These are phyloP conservation scores for Cherax quadricarinatus DNA, from an alignment of 1,140 invertebrate species.

Conservation along the genomic window DNA sequence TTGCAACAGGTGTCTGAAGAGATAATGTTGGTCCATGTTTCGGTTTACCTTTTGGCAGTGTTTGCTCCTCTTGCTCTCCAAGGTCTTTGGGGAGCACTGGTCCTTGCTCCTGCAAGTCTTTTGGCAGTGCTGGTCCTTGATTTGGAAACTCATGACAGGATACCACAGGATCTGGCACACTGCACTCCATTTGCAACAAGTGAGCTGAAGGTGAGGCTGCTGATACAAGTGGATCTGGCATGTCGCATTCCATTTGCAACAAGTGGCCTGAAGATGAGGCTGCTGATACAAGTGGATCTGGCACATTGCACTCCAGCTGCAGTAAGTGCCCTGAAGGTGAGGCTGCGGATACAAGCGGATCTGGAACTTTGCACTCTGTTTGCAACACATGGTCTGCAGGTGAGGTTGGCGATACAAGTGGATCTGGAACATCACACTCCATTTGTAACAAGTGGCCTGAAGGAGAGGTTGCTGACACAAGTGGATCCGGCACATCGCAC, in stretches of 20 bases:
- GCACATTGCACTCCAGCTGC: background rate
- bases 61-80: background rate
- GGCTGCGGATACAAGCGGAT: background rate
- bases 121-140: background rate
- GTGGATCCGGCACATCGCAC: too few species aligned
- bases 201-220: background rate
- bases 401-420: too few species aligned
- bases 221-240: background rate
- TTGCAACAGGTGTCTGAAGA: background rate
- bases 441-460: too few species aligned
- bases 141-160: background rate
- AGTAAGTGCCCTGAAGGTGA: background rate
- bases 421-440: too few species aligned
- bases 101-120: background rate
- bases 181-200: background rate
- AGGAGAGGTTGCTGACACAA: too few species aligned
- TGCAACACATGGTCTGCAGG: too few species aligned
- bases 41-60: background rate
- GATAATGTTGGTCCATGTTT: background rate
- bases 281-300: background rate
- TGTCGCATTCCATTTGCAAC: too few species aligned
- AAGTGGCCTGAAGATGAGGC: too few species aligned
- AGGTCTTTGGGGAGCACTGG: background rate
- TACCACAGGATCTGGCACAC: background rate
- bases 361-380: too few species aligned